A percentile compares a stretch with the other conserved stretches of the same genome.
phyloP scores from a whole-genome alignment of 2,797 vertebrate species.

The Orientallactaga sibirica region DNA sequence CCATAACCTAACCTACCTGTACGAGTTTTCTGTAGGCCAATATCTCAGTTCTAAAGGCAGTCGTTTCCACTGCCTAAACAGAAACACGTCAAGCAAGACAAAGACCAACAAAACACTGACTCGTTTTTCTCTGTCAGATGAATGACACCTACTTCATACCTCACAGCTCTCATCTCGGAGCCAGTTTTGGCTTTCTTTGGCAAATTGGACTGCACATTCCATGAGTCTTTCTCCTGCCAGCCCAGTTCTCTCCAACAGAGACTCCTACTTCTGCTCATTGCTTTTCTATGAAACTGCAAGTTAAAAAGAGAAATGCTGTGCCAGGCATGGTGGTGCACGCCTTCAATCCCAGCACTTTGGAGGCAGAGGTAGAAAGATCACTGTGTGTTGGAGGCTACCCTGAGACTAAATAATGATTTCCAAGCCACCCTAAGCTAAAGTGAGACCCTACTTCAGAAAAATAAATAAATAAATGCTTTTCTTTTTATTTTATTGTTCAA shows the following conservation, averaged over 20 bases:
- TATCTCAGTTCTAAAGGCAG: background rate
- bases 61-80: slow-evolving; percentile 30
- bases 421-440: too few relatives aligned
- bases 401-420: too few relatives aligned
- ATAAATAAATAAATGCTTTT: background rate
- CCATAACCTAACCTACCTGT: background rate
- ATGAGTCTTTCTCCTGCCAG: background rate
- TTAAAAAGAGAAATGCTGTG: background rate
- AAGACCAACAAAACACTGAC: background rate
- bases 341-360: too few relatives aligned
- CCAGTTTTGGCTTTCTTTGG: background rate
- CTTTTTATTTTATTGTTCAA: background rate
- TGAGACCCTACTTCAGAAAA: too few relatives aligned
- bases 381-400: too few relatives aligned
- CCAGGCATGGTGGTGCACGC: too few relatives aligned
- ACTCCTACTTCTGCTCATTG: background rate
- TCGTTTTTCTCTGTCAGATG: background rate
- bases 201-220: background rate
- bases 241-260: background rate
- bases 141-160: background rate
- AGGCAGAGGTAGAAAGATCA: too few relatives aligned
- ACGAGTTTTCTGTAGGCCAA: background rate
- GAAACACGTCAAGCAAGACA: background rate
- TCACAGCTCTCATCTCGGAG: background rate
- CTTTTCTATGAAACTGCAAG: background rate